These are phyloP conservation scores for Chrosomus eos DNA, from an alignment of 2,797 vertebrate species.

Conservation along the genomic window DNA sequence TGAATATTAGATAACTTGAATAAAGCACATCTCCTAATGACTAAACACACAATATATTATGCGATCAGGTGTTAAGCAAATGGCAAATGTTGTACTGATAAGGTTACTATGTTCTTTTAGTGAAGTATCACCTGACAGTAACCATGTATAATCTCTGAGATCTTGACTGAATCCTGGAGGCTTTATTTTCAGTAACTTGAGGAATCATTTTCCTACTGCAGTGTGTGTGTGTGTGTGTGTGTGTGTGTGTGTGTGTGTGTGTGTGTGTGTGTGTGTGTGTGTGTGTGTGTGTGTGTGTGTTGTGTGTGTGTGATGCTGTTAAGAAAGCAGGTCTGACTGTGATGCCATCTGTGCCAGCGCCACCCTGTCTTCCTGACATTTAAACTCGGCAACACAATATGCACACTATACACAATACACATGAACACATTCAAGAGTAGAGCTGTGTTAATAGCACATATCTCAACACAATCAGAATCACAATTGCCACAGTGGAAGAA, in stretches of 20 bases:
- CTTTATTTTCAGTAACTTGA: conserved; percentile 29
- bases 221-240: conserved; percentile 11
- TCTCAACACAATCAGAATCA: neutral
- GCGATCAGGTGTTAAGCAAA: neutral
- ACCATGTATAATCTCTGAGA: neutral
- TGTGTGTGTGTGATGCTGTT: conserved; percentile 37
- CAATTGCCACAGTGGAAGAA: too few relatives aligned
- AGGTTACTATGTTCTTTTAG: neutral
- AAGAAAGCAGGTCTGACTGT: conserved; percentile 59
- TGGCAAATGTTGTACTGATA: neutral
- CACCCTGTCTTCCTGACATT: conserved; percentile 59
- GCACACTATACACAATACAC: conserved; percentile 9
- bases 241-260: neutral
- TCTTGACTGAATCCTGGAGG: neutral
- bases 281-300: conserved; percentile 9
- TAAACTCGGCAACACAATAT: conserved; percentile 39
- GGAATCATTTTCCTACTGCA: neutral
- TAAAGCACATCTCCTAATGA: neutral
- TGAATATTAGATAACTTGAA: neutral
- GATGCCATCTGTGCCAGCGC: conserved; percentile 67
- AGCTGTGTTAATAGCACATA: neutral
- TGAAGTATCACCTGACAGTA: neutral
- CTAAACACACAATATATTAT: neutral
- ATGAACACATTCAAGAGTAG: neutral
- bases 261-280: conserved; percentile 13